These are phyloP conservation scores for Vulpes ferrilata DNA, from an alignment of 2,113 vertebrate species.

Conservation along the genomic window DNA sequence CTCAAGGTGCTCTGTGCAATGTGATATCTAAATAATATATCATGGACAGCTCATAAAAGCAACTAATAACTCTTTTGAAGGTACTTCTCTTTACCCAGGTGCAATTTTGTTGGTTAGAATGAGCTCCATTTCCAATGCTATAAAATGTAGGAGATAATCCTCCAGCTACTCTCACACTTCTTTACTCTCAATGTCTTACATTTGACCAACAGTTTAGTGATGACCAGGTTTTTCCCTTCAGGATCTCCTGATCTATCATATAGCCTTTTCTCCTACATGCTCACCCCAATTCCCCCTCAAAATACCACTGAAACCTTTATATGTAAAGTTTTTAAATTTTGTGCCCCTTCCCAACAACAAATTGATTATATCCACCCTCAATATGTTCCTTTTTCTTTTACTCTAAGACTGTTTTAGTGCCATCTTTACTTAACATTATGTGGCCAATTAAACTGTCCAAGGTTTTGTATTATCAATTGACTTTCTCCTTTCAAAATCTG, in stretches of 20 bases:
- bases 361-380: not conserved
- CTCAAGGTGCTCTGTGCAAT: not conserved
- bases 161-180: not conserved
- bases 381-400: not conserved
- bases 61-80: not conserved
- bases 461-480: not conserved
- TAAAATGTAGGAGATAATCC: not conserved
- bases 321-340: not conserved
- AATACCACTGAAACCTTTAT: not conserved
- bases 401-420: not conserved
- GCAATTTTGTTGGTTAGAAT: not conserved
- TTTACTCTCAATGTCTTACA: not conserved
- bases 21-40: not conserved
- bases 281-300: rapidly evolving
- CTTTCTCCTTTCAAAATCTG: not conserved
- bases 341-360: not conserved
- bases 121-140: not conserved
- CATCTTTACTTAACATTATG: not conserved
- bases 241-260: not conserved
- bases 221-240: not conserved
- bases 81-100: not conserved
- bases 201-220: not conserved
- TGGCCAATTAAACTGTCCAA: not conserved
- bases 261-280: not conserved
- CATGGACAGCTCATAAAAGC: not conserved